A percentile compares a stretch with the other conserved stretches of the same genome.
Evolutionary conservation across 2,888 invertebrate genomes (phyloP).

Genomic region (Drosophila silvestris): DNA sequence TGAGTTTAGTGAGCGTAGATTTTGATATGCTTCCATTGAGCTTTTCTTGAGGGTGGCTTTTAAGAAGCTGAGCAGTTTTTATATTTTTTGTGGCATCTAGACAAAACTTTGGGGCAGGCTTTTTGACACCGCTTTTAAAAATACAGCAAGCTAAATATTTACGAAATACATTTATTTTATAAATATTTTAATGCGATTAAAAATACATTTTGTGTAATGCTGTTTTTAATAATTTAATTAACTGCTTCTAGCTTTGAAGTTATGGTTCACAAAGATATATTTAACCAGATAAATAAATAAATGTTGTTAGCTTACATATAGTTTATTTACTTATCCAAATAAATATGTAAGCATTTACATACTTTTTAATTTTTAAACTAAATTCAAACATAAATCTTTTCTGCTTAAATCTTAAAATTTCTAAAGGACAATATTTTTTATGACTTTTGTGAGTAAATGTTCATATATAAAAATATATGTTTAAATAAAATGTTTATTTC

Average conservation of each 20-base stretch:
- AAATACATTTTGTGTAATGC: neutral
- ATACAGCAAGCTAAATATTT: neutral
- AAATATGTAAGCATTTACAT: neutral
- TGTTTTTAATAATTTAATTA: neutral
- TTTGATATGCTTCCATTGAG: constrained; percentile 19
- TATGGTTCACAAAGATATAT: neutral
- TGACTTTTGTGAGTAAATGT: neutral
- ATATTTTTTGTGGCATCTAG: neutral
- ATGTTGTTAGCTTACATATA: rapidly evolving
- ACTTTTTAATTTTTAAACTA: neutral
- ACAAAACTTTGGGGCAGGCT: neutral
- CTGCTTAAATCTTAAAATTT: rapidly evolving
- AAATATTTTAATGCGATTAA: neutral
- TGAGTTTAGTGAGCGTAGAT: constrained; percentile 16
- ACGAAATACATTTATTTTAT: neutral
- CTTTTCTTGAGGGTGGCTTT: constrained; percentile 35
- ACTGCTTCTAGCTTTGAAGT: neutral
- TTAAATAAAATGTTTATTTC: neutral
- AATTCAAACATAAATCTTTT: neutral
- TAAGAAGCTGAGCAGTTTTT: constrained; percentile 16
- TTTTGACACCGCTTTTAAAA: neutral
- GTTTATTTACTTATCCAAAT: neutral
- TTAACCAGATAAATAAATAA: neutral
- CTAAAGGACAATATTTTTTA: neutral
- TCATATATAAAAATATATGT: neutral